Conservation (phyloP, 2,888 invertebrate species). For the Rhogogaster chlorosoma region DNA sequence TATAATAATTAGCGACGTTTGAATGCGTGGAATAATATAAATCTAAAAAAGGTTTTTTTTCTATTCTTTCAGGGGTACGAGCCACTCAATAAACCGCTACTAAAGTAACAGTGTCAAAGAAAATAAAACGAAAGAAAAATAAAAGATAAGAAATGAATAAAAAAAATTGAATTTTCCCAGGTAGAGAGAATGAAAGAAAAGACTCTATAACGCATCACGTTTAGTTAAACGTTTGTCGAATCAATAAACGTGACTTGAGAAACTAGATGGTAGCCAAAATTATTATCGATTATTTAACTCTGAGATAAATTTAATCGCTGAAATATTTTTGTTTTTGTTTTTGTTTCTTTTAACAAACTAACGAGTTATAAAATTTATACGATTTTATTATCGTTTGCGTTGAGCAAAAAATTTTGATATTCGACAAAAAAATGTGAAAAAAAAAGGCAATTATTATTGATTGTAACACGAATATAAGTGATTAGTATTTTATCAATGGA, state of each 20-base stretch:
- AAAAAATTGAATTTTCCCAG: constrained; percentile 5
- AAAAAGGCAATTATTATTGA: no score
- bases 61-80: constrained; percentile 71
- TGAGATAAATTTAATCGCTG: neutral
- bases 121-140: neutral
- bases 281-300: neutral
- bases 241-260: neutral
- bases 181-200: constrained; percentile 27
- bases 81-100: constrained; percentile 67
- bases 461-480: neutral
- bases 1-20: neutral
- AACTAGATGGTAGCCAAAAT: neutral
- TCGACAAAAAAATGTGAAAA: no score
- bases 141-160: neutral
- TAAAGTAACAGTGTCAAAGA: constrained; percentile 18
- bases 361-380: neutral
- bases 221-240: neutral
- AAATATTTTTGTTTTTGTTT: no score
- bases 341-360: neutral
- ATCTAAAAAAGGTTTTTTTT: constrained; percentile 39
- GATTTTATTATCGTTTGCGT: neutral
- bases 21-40: constrained; percentile 1
- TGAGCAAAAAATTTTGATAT: neutral
- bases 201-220: neutral
- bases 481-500: neutral